Percentiles rank a stretch among this genome's conserved stretches.
These are phyloP conservation scores for Anagrus nilaparvatae DNA, from an alignment of 1,140 invertebrate species.

Conservation along the genomic window DNA sequence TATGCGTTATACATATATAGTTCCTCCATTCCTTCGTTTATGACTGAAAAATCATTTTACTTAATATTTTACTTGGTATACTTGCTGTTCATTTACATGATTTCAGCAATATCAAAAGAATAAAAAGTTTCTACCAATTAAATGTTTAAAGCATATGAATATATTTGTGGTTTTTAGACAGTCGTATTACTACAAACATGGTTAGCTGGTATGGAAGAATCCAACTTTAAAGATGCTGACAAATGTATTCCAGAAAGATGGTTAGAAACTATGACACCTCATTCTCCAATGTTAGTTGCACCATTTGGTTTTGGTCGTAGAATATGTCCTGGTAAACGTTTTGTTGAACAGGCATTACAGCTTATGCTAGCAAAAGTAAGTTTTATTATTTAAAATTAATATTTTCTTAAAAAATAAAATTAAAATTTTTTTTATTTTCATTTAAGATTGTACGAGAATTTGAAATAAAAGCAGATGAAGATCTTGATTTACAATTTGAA, in stretches of 20 bases:
- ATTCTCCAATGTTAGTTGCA: constrained; percentile 55
- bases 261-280: constrained; percentile 48
- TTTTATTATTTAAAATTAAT: background rate
- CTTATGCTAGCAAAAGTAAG: constrained; percentile 62
- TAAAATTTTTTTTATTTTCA: constrained; percentile 13
- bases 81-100: too few relatives aligned
- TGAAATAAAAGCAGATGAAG: constrained; percentile 53
- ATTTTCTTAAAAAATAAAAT: constrained; percentile 1
- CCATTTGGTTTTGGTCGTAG: constrained; percentile 80
- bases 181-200: constrained; percentile 78
- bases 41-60: too few relatives aligned
- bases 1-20: too few relatives aligned
- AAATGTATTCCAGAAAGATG: constrained; percentile 74
- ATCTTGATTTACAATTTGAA: constrained; percentile 64
- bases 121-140: background rate
- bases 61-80: too few relatives aligned
- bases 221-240: constrained; percentile 65
- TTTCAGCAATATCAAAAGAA: constrained; percentile 1
- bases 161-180: constrained; percentile 45
- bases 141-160: too few relatives aligned
- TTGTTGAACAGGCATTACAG: constrained; percentile 67
- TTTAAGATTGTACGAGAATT: constrained; percentile 58
- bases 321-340: constrained; percentile 73
- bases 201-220: constrained; percentile 66
- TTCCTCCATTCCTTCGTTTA: too few relatives aligned